Conservation (phyloP, 2,797 vertebrate genomes). For the Gastrophryne carolinensis region DNA sequence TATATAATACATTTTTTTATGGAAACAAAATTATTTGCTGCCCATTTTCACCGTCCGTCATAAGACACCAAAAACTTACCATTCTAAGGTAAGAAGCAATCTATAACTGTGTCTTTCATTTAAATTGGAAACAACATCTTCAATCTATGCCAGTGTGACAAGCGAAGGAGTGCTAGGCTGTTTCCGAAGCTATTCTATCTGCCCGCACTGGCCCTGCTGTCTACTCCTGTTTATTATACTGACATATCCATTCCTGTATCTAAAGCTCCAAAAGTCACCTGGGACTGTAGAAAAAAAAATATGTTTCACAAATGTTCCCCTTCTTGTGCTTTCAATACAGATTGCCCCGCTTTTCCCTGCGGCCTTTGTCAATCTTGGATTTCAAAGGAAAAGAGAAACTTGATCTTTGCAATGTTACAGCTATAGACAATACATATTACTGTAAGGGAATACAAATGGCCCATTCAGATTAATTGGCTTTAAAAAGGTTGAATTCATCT, state of each 20-base stretch:
- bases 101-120: background rate
- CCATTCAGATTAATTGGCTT: conserved; percentile 42
- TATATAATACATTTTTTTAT: background rate
- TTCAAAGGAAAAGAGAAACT: conserved; percentile 5
- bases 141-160: conserved; percentile 36
- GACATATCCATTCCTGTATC: conserved; percentile 51
- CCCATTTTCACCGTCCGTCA: background rate
- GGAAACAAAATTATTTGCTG: background rate
- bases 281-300: conserved; percentile 47
- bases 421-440: conserved; percentile 23
- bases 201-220: conserved; percentile 29
- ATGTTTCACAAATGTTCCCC: conserved; percentile 50
- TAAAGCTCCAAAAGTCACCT: conserved; percentile 44
- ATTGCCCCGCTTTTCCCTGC: conserved; percentile 43
- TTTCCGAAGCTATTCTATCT: conserved; percentile 26
- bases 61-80: conserved; percentile 5
- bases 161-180: conserved; percentile 1
- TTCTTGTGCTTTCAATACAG: conserved; percentile 47
- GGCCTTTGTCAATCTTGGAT: conserved; percentile 34
- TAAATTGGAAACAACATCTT: conserved; percentile 33
- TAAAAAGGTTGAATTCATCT: conserved; percentile 36
- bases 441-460: conserved; percentile 11
- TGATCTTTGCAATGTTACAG: background rate
- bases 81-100: background rate
- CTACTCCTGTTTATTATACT: conserved; percentile 44